A percentile compares a stretch with the other conserved stretches of the same genome.
phyloP scores from a whole-genome alignment of 2,113 vertebrate species.

The Muscicapa adusta region DNA sequence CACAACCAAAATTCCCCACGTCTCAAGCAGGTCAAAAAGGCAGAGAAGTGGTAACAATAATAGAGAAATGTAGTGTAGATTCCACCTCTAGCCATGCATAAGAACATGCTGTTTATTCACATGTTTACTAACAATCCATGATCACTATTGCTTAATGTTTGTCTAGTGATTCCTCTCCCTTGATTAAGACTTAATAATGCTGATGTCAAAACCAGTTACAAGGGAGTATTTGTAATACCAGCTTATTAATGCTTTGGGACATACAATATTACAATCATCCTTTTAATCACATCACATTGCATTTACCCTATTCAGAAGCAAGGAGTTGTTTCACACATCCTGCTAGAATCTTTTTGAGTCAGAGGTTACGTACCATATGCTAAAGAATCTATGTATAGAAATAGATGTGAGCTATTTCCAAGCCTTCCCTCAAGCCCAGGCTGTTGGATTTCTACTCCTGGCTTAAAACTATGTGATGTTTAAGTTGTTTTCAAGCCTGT shows the following conservation, averaged over 20 bases:
- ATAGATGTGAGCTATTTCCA: not conserved
- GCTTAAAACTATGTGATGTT: slow-evolving; percentile 19
- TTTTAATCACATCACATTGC: slow-evolving; percentile 43
- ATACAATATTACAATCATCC: slow-evolving; percentile 28
- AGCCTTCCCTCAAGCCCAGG: not conserved
- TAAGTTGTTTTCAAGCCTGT: slow-evolving; percentile 18
- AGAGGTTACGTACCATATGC: not conserved
- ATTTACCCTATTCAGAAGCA: slow-evolving; percentile 9
- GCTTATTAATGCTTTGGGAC: slow-evolving; percentile 42
- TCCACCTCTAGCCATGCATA: not conserved
- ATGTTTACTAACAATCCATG: slow-evolving; percentile 22
- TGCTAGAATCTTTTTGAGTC: not conserved
- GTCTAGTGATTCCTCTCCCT: slow-evolving; percentile 29
- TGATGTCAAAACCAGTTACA: slow-evolving; percentile 47
- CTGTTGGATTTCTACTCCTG: slow-evolving; percentile 19
- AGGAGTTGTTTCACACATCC: not conserved
- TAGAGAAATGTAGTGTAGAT: not conserved
- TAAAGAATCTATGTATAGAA: not conserved
- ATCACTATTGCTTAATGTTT: slow-evolving; percentile 40
- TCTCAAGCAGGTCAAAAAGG: not conserved
- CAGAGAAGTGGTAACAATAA: not conserved
- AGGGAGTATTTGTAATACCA: slow-evolving; percentile 34
- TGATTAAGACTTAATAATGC: slow-evolving; percentile 63
- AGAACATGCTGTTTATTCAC: not conserved
- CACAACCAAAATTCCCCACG: rapidly evolving